A percentile compares a stretch with the other conserved stretches of the same genome.
phyloP scores from a whole-genome alignment of 2,113 vertebrate genomes.

The Apaloderma vittatum region DNA sequence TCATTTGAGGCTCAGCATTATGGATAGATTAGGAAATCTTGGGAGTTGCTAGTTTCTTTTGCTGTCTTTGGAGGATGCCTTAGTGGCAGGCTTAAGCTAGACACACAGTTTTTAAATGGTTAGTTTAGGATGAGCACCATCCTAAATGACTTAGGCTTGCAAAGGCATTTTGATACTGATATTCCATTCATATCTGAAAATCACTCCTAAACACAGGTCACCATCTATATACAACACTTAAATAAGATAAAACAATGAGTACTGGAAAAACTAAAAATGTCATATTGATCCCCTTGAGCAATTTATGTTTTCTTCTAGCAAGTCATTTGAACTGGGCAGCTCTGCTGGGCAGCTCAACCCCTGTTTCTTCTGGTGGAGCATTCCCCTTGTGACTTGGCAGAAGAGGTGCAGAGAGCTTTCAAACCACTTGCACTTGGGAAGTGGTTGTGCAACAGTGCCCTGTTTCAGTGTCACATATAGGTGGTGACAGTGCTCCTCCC shows the following conservation, averaged over 20 bases:
- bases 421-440: neutral
- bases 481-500: constrained; percentile 7
- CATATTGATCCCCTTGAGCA: neutral
- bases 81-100: neutral
- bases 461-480: neutral
- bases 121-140: neutral
- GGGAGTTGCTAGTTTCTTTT: neutral
- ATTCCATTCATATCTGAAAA: neutral
- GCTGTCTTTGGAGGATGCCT: neutral
- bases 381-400: neutral
- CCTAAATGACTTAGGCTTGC: neutral
- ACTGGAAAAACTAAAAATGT: neutral
- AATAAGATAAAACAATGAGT: neutral
- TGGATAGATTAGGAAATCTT: neutral
- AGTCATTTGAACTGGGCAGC: neutral
- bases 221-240: neutral
- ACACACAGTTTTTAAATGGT: neutral
- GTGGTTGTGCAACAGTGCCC: neutral
- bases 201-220: neutral
- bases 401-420: neutral
- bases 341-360: neutral
- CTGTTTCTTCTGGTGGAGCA: neutral
- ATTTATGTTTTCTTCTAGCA: neutral
- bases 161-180: neutral
- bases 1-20: neutral